Conservation (phyloP, 2,113 vertebrate genomes). For the Gnathonemus echidnorhynchus region DNA sequence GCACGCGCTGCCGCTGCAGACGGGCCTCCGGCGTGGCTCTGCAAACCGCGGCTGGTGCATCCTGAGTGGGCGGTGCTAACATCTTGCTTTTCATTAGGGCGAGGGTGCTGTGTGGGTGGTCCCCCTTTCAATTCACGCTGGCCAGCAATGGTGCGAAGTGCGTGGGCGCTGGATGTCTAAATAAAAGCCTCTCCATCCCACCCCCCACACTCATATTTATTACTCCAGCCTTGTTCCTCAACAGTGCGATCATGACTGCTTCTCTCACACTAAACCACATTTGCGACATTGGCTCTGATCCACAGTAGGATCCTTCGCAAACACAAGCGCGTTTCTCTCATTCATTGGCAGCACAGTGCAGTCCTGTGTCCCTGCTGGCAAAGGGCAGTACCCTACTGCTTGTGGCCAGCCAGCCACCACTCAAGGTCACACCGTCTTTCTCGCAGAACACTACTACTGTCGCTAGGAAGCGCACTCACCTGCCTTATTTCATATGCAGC, state of each 20-base stretch:
- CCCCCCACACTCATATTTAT: not conserved
- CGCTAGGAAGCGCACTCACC: not conserved
- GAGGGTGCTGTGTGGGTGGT: slow-evolving; percentile 22
- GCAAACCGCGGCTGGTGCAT: slow-evolving; percentile 51
- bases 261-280: not conserved
- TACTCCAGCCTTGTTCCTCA: not conserved
- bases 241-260: not conserved
- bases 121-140: not conserved
- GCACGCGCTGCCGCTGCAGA: slow-evolving; percentile 43
- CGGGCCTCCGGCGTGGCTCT: slow-evolving; percentile 43
- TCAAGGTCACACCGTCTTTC: not conserved
- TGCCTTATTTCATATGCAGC: not conserved
- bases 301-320: not conserved
- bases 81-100: slow-evolving; percentile 23
- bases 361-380: not conserved
- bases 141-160: slow-evolving; percentile 23
- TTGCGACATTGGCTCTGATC: not conserved
- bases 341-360: not conserved
- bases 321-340: not conserved
- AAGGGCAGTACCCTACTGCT: not conserved
- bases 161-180: slow-evolving; percentile 33
- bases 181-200: not conserved
- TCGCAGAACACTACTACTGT: not conserved
- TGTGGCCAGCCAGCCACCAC: not conserved
- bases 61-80: slow-evolving; percentile 35